Evolutionary conservation across 2,888 invertebrate genomes (phyloP).

Genomic region (Dermolepida albohirtum): DNA sequence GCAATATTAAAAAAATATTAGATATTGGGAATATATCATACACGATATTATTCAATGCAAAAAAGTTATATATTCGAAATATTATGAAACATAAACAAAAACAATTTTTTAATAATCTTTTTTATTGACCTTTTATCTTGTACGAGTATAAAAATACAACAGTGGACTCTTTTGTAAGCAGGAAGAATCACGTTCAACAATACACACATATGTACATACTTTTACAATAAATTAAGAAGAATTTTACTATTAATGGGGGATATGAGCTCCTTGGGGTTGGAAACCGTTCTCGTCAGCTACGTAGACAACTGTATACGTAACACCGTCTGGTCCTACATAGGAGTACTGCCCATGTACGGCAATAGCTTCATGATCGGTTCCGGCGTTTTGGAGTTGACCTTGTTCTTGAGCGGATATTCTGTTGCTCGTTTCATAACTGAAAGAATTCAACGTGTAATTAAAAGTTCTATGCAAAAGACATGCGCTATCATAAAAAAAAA

Average conservation of each 20-base stretch:
- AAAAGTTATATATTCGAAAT: too few species aligned
- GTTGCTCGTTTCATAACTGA: slow-evolving; percentile 74
- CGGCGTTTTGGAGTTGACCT: slow-evolving; percentile 71
- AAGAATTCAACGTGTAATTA: slow-evolving; percentile 43
- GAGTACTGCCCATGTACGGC: slow-evolving; percentile 72
- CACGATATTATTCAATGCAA: too few species aligned
- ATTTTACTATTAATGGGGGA: slow-evolving; percentile 56
- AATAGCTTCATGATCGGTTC: slow-evolving; percentile 73
- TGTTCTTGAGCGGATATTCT: slow-evolving; percentile 73
- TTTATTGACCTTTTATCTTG: slow-evolving; percentile 4
- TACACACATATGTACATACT: slow-evolving; percentile 27
- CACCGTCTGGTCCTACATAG: slow-evolving; percentile 72
- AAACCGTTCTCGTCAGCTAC: slow-evolving; percentile 73
- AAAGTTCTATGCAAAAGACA: slow-evolving; percentile 13
- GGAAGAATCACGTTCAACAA: neutral
- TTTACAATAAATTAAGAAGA: slow-evolving; percentile 23
- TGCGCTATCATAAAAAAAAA: too few species aligned
- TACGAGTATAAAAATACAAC: slow-evolving; percentile 34
- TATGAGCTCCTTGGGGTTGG: slow-evolving; percentile 66
- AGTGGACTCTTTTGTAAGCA: neutral
- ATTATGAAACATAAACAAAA: too few species aligned
- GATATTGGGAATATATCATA: too few species aligned
- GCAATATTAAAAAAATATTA: too few species aligned
- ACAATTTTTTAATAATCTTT: neutral
- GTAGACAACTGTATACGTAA: slow-evolving; percentile 72